Evolutionary conservation across 2,113 vertebrate species (phyloP), one percentile per base, ranked within the genome.

Genomic region (Mixornis gularis): DNA sequence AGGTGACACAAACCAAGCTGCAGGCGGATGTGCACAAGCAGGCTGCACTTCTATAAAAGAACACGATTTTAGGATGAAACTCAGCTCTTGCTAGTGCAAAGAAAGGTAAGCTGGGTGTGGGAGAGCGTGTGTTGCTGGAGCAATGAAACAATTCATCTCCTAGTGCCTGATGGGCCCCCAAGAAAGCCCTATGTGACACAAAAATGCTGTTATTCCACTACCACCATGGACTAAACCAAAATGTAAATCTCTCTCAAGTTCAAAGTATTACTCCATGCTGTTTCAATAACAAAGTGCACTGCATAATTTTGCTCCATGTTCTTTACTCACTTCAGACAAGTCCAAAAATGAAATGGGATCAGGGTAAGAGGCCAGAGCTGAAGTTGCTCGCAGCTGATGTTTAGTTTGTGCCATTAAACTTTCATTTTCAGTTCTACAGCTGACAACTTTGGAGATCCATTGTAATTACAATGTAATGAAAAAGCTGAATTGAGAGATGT

Each of bases 231-330:
- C 60, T 71, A 51, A 92, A 90, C 3, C 59, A 58, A 84, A 85
- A 87, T 21, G 26, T 30, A 49, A 81, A 68, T 64, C 55, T 60
- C 58, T 88, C 69, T 34, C 63, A 41, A 82, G 59, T 74, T 88
- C 91, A 73, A 44, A 80, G 59, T 46, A 56, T 90, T 84, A 55
- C 63, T 66, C 30, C 72, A 29, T 58, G 46, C 63, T 93, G 81
- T 36, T 94, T 66, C 63, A 87, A 40, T 85, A 69, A 66, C 86
- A 85, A 93, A 89, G 52, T 85, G 93, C 86, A 77, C 68, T 84
- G 52, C 1, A 4, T 64, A 27, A 62, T 77, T 77, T 77, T 77
- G 74, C 48, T 87, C n/a, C 0, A 0, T 68, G 44, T 32, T 78
- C 52, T 36, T 79, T 82, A 60, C 43, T 85, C 79, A 53, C 79